phyloP scores from a whole-genome alignment of 2,888 invertebrate genomes.

The Tenodera sinensis region DNA sequence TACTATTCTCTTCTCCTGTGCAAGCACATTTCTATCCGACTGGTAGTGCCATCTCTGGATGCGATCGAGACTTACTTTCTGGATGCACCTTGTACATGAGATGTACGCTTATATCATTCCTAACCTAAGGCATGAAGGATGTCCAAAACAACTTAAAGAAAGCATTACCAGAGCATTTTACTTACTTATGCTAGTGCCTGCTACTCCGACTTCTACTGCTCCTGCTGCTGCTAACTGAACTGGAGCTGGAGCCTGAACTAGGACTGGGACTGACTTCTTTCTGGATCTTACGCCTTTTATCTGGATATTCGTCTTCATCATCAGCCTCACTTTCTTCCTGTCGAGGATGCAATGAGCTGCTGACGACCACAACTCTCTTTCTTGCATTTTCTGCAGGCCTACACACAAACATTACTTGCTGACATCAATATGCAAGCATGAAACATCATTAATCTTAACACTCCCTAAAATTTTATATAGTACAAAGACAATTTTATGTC shows the following conservation, averaged over 20 bases:
- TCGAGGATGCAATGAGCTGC: slow-evolving; percentile 19
- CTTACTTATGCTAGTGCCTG: neutral
- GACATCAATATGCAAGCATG: too few species aligned
- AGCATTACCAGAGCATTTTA: neutral
- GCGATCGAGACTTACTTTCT: too few species aligned
- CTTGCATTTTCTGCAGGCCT: slow-evolving; percentile 1
- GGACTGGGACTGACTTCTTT: slow-evolving; percentile 3
- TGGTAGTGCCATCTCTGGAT: too few species aligned
- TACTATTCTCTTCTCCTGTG: too few species aligned
- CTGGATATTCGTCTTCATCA: slow-evolving; percentile 6
- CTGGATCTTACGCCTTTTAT: neutral
- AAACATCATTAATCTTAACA: too few species aligned
- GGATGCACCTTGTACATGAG: too few species aligned
- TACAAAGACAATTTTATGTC: too few species aligned
- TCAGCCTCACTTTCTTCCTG: slow-evolving; percentile 18
- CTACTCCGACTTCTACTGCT: slow-evolving; percentile 6
- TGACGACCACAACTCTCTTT: slow-evolving; percentile 22
- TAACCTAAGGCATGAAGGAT: too few species aligned
- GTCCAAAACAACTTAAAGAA: too few species aligned
- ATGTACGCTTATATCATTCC: too few species aligned
- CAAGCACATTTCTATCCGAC: too few species aligned
- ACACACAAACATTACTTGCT: neutral
- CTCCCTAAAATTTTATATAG: too few species aligned
- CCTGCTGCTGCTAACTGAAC: slow-evolving; percentile 1
- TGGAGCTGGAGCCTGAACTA: neutral